Base-by-base conservation (phyloP, 1,140 invertebrate genomes). In the Thaumatotibia leucotreta region DNA sequence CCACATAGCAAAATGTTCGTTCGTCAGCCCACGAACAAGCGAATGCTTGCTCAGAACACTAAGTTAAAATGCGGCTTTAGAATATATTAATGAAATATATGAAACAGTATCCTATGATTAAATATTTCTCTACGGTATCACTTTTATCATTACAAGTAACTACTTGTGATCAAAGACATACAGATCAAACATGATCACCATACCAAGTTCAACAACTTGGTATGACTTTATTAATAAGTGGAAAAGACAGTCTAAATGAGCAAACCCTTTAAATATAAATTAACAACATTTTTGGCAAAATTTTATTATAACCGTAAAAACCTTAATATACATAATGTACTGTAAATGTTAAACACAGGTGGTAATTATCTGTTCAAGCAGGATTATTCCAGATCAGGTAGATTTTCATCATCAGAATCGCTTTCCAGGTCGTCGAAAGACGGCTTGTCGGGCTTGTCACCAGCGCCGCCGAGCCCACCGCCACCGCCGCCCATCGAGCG, bases 301-400 rank as follows among this genome's bases (percentile, higher is more conserved):
- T 83, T 89, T 89, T 88, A 89, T 89, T 88, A 79, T 84, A 87
- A 88, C 84, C 83, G 83, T 87, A 86, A 87, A 88, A 85, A 86
- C 76, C 86, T 90, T 86, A 86, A 79, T 70, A 86, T 86, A 88
- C 81, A 87, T 81, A 87, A 83, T 83, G 83, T 88, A 87, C 75
- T 86, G 81, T 71, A 72, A 79, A 58, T 77, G 69, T 80, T 75
- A 84, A 76, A 73, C 73, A 64, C 52, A 11, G 24, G 9, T 79
- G 79, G 75, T 71, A 75, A 73, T 74, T 77, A 80, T 74, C 64
- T 76, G 79, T 81, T 76, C 68, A 49, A 58, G 64, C 52, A 66
- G 45, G 73, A 66, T 89, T 68, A 91, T 82, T 91, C 88, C 68
- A 91, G 82, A 79, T 91, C 88, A 58, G 88, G 88, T 77, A 91